Evolutionary conservation across 2,888 invertebrate genomes (phyloP), one percentile per base, ranked within the genome.

Genomic region (Sesia apiformis): DNA sequence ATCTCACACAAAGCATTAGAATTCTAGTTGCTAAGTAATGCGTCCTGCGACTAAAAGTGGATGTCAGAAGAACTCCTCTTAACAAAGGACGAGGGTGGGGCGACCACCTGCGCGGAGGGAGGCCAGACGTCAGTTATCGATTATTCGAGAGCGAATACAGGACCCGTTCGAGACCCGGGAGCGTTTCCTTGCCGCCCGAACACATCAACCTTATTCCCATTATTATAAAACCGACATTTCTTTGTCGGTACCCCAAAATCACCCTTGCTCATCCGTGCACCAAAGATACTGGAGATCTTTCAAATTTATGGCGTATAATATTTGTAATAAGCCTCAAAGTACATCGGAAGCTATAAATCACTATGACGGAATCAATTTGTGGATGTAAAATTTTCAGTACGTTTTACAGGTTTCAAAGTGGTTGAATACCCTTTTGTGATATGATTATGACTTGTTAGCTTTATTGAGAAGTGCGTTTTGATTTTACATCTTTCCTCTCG

Each of bases 51-150:
- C 23, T 46, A 46, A 46, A 8, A 46, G 46, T 46, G 46, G 8
- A 8, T 46, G 3, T 46, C n/a, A 46, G n/a, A 8, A 46, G 4
- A 0, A 8, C 8, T 4, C 7, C 23, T 8, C 46, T 23, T 46
- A 46, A 46, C 46, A 23, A n/a, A 23, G 46, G 46, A 68, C 66
- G 70, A 66, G 67, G 68, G 70, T 64, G 74, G 74, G 77, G 71
- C 60, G 57, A 66, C 66, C 72, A 83, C 81, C 83, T 83, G 80
- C 67, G 73, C 73, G 71, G 69, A 70, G 69, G 68, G 67, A 60
- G 59, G 76, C 86, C 88, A 88, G 88, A 88, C 88, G 88, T 87
- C 87, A 86, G 82, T 76, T 88, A 88, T 88, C 87, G 88, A 88
- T 88, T 88, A 87, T 88, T 87, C 78, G 84, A 84, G 85, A 84